Evolutionary conservation across 2,888 invertebrate species (phyloP), one percentile per base, ranked within the genome.

Genomic region (Mycogona germanica): DNA sequence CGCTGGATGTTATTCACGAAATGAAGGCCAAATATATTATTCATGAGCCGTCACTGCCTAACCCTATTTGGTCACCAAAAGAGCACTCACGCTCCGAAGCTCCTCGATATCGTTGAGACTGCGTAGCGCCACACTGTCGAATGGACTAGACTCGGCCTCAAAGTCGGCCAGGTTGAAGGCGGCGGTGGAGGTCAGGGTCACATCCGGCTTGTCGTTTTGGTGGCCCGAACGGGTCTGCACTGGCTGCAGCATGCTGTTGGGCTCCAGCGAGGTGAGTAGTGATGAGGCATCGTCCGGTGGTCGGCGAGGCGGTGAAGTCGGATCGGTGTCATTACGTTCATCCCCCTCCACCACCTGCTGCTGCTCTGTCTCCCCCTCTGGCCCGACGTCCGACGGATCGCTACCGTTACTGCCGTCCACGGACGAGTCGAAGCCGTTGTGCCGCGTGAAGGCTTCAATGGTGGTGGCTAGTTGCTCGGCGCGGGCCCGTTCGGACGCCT

Each of bases 71-170:
- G n/a, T n/a, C n/a, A n/a, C n/a, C n/a, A n/a, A n/a, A n/a, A n/a
- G n/a, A n/a, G n/a, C n/a, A n/a, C n/a, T n/a, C n/a, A n/a, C n/a
- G n/a, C n/a, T n/a, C n/a, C n/a, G n/a, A 59, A 93, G 72, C 67
- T 87, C 81, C 70, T 88, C 89, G 77, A 91, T 80, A 66, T 92
- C 91, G 72, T 93, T 91, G 56, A 93, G 84, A 40, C 88, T 87
- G 71, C 91, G 88, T 51, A 93, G 70, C 72, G 88, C 91, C 71
- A 89, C 82, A 72, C 86, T 88, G 73, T 93, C 92, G 72, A 93
- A 93, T 0, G 92, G 92, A 68, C 87, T 89, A 51, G 87, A 87
- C 66, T 89, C 89, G 66, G 84, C 81, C 70, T 92, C 92, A 73
- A 93, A 93, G 69, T 92, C 91, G 59, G 82, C 82, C 66, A 78